phyloP scores from a whole-genome alignment of 2,888 invertebrate species.

The Hartigia nigra region DNA sequence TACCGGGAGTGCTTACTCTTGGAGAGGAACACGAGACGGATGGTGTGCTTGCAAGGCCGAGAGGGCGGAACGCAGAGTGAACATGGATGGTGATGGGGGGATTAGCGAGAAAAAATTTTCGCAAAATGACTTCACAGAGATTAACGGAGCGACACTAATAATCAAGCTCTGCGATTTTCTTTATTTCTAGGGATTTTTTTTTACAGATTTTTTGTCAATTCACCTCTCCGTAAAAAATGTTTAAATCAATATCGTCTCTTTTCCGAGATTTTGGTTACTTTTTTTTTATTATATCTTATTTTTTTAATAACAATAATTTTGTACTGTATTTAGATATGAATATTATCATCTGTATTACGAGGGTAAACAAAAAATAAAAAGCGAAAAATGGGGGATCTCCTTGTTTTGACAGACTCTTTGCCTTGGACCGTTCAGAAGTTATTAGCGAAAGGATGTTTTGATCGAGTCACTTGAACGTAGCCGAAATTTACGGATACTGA shows the following conservation, averaged over 20 bases:
- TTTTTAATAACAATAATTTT: too few relatives aligned
- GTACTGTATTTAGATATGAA: background rate
- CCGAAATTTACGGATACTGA: background rate
- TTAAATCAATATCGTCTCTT: background rate
- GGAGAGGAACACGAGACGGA: conserved; percentile 32
- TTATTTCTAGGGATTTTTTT: background rate
- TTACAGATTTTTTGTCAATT: background rate
- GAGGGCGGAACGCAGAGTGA: conserved; percentile 16
- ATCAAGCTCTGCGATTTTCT: background rate
- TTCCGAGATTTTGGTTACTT: too few relatives aligned
- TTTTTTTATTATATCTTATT: too few relatives aligned
- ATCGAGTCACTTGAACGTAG: background rate
- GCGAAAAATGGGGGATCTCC: conserved; percentile 10
- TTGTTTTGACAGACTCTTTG: background rate
- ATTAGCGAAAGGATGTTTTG: background rate
- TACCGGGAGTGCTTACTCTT: conserved; percentile 52
- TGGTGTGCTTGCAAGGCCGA: conserved; percentile 32
- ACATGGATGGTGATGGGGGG: background rate
- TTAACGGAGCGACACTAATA: conserved; percentile 27
- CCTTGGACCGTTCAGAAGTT: background rate
- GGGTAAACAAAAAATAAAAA: conserved; percentile 1
- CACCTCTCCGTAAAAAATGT: conserved; percentile 9
- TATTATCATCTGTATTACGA: background rate
- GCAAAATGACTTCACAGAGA: conserved; percentile 36
- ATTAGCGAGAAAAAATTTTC: conserved; percentile 27